A percentile compares a stretch with the other conserved stretches of the same genome.
Evolutionary conservation across 2,888 invertebrate genomes (phyloP).

Genomic region (Plemyria rubiginata): DNA sequence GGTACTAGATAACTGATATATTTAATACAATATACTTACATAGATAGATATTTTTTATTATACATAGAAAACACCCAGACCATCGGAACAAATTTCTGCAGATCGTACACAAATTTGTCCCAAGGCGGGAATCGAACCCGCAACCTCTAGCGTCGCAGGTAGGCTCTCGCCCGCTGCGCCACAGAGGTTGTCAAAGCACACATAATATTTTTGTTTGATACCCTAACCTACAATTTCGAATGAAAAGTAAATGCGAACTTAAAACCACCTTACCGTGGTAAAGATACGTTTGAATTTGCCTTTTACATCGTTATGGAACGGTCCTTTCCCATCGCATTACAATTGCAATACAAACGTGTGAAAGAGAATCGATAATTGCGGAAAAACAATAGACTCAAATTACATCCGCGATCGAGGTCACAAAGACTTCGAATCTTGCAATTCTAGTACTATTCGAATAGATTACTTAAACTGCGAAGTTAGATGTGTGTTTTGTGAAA

Average conservation of each 20-base stretch:
- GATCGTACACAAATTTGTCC: too few relatives aligned
- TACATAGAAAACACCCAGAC: too few relatives aligned
- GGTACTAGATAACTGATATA: too few relatives aligned
- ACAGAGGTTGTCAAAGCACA: too few relatives aligned
- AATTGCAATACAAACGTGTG: slow-evolving; percentile 34
- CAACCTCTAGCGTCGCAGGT: too few relatives aligned
- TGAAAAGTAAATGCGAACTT: not conserved
- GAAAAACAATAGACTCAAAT: slow-evolving; percentile 36
- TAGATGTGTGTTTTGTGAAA: too few relatives aligned
- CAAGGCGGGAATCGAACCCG: too few relatives aligned
- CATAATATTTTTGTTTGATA: not conserved
- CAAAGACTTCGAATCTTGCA: slow-evolving; percentile 29
- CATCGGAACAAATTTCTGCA: too few relatives aligned
- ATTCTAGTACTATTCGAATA: not conserved
- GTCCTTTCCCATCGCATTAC: slow-evolving; percentile 20
- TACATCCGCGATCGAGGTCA: slow-evolving; percentile 27
- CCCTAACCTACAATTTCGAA: not conserved
- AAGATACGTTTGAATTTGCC: not conserved
- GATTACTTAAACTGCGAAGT: not conserved
- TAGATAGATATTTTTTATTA: too few relatives aligned
- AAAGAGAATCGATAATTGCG: slow-evolving; percentile 40
- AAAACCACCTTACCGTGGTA: not conserved
- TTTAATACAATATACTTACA: too few relatives aligned
- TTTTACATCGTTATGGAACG: not conserved
- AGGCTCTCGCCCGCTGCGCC: too few relatives aligned